A percentile compares a stretch with the other conserved stretches of the same genome.
phyloP scores from a whole-genome alignment of 2,113 vertebrate species.

The Serinus canaria region DNA sequence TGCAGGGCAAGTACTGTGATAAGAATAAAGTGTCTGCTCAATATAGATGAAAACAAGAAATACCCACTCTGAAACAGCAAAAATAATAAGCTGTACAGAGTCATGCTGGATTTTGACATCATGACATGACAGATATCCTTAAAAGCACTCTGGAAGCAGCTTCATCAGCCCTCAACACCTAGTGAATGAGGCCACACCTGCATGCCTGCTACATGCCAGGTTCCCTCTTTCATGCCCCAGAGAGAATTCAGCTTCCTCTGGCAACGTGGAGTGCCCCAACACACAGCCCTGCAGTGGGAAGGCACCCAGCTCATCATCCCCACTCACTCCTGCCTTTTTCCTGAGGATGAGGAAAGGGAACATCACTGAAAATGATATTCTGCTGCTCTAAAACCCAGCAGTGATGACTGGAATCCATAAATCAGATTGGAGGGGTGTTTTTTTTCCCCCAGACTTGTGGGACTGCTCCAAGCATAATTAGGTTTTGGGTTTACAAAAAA shows the following conservation, averaged over 20 bases:
- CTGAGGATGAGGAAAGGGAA: background rate
- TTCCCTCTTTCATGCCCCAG: background rate
- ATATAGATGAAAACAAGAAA: background rate
- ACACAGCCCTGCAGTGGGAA: rapidly evolving
- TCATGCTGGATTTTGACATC: background rate
- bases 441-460: background rate
- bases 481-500: conserved; percentile 64
- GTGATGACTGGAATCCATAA: conserved; percentile 29
- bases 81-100: background rate
- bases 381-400: conserved; percentile 10
- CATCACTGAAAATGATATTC: background rate
- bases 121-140: background rate
- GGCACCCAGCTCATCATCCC: background rate
- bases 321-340: background rate
- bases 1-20: background rate
- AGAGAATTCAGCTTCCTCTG: background rate
- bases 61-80: background rate
- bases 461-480: conserved; percentile 63
- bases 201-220: background rate
- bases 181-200: background rate
- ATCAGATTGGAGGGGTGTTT: background rate
- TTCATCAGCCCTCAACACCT: background rate
- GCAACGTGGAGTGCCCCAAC: background rate
- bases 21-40: background rate
- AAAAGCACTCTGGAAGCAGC: background rate